phyloP scores from a whole-genome alignment of 2,888 invertebrate species.

The Oxytorus armatus region DNA sequence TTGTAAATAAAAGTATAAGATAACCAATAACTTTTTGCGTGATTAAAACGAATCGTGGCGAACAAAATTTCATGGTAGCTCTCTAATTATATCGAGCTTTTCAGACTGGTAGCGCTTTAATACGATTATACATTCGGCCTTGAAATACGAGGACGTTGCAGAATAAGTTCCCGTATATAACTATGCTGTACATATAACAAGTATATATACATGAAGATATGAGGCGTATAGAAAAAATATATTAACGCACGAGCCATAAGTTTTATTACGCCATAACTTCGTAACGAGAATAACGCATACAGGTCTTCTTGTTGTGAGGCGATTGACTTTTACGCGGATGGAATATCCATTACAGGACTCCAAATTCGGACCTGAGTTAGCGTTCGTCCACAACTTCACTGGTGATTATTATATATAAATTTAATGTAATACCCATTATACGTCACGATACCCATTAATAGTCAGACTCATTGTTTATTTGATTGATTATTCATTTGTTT shows the following conservation, averaged over 20 bases:
- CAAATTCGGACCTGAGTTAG: conserved; percentile 41
- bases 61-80: conserved; percentile 2
- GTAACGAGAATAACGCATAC: conserved; percentile 30
- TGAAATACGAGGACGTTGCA: conserved; percentile 34
- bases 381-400: conserved; percentile 20
- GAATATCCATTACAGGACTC: conserved; percentile 48
- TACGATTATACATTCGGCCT: conserved; percentile 36
- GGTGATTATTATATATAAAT: too few relatives aligned
- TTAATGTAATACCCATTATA: too few relatives aligned
- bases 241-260: conserved; percentile 14
- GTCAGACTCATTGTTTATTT: too few relatives aligned
- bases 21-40: too few relatives aligned
- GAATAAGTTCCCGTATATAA: conserved; percentile 12
- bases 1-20: too few relatives aligned
- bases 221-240: conserved; percentile 14
- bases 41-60: not conserved
- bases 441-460: too few relatives aligned
- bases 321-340: conserved; percentile 40
- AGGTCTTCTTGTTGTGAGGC: conserved; percentile 46
- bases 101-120: not conserved
- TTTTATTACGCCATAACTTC: conserved; percentile 27
- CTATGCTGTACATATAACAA: not conserved
- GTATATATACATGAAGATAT: conserved; percentile 1
- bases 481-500: too few relatives aligned
- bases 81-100: not conserved